These are phyloP conservation scores for Netelia virgata DNA, from an alignment of 2,888 invertebrate species.

Conservation along the genomic window DNA sequence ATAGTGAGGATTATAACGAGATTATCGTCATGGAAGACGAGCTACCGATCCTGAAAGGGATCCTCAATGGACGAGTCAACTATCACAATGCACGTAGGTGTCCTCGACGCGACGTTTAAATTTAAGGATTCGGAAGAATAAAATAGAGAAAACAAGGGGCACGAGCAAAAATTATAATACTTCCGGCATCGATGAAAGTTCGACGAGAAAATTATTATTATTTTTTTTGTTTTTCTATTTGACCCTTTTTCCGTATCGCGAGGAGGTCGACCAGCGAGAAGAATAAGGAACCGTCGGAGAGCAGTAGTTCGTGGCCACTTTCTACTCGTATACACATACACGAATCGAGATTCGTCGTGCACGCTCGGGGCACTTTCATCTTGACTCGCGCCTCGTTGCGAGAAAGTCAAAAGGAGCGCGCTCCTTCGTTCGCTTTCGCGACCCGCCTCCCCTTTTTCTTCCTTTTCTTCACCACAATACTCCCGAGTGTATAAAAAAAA, in stretches of 20 bases:
- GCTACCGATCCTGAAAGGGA: constrained; percentile 95
- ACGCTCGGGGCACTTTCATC: constrained; percentile 68
- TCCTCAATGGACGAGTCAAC: constrained; percentile 95
- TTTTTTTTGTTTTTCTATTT: not conserved
- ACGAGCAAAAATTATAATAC: not conserved
- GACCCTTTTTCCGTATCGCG: not conserved
- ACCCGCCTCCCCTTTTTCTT: not conserved
- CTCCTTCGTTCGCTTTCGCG: constrained; percentile 54
- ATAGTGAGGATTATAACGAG: constrained; percentile 51
- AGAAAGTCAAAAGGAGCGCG: constrained; percentile 61
- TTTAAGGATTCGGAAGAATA: not conserved
- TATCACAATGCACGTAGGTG: constrained; percentile 98
- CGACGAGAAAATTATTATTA: not conserved
- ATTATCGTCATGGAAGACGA: constrained; percentile 92
- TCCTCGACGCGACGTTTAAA: constrained; percentile 71
- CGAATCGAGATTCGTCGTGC: constrained; percentile 55
- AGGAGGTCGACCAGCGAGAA: constrained; percentile 14
- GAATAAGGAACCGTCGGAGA: constrained; percentile 1
- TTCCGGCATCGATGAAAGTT: not conserved
- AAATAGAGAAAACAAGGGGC: too few relatives aligned
- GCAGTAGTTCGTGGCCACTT: constrained; percentile 49
- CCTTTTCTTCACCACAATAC: not conserved
- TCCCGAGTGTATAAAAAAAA: not conserved
- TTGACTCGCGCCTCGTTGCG: constrained; percentile 54
- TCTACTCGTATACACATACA: constrained; percentile 53